Evolutionary conservation across 2,113 vertebrate genomes (phyloP), one percentile per base, ranked within the genome.

Genomic region (Pitta sordida): DNA sequence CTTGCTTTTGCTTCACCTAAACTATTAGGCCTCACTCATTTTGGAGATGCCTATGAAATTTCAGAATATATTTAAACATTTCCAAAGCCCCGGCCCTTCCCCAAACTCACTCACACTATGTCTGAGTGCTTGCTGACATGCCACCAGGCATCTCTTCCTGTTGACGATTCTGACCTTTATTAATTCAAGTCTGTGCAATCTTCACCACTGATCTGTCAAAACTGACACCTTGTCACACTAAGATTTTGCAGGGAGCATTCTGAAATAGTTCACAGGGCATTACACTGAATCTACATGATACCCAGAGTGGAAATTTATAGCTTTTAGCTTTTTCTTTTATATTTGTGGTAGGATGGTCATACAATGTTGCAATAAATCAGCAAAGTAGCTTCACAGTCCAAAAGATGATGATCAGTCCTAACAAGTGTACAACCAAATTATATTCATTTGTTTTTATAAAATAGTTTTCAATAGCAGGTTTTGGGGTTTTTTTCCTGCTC

Each of bases 111-210:
- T 90, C 84, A 58, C 91, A 53, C 74, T 73, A 52, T 55, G 94
- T 86, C 71, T 86, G 88, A 92, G 79, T 74, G 88, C 93, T 94
- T 94, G 90, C 92, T 97, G 85, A 65, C 69, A 88, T 84, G 91
- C 88, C 92, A 96, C 80, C 41, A 86, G 93, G 79, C 95, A 95
- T 90, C 96, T 94, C 86, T 78, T 96, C 92, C 93, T 96, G 90
- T 85, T 98, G 97, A 97, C n/a, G 84, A 97, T 96, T 95, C 80
- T 98, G 97, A 98, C 98, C 98, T 98, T 98, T 98, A 98, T 98
- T 97, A 98, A 98, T 98, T 98, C 98, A 97, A 96, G 92, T 76
- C 97, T 95, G 74, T 76, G 95, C 96, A 88, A 71, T 96, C 97
- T 96, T 95, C 93, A 91, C 95, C 67, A 94, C 96, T 92, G 96